These are phyloP conservation scores for Myotis davidii DNA, from an alignment of 2,113 vertebrate species.

Conservation along the genomic window DNA sequence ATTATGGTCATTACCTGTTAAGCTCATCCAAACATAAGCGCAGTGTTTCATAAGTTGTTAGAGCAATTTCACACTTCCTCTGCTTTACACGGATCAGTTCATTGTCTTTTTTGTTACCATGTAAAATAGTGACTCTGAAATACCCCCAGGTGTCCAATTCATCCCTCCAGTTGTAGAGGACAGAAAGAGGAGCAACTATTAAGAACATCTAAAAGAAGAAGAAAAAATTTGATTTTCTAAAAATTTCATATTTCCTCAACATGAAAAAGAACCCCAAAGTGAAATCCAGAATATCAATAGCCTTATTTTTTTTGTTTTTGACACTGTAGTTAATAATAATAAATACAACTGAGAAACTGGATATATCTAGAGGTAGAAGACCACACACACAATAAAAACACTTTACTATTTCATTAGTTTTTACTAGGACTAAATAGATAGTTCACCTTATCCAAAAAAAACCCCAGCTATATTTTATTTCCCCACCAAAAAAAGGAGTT, in stretches of 20 bases:
- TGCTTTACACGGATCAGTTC: constrained; percentile 92
- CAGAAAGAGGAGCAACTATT: constrained; percentile 95
- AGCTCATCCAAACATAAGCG: constrained; percentile 93
- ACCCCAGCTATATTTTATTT: background rate
- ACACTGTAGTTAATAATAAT: background rate
- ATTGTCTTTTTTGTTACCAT: constrained; percentile 92
- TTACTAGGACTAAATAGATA: background rate
- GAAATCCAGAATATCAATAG: constrained; percentile 7
- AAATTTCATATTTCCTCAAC: background rate
- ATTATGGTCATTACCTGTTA: constrained; percentile 88
- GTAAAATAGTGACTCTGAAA: constrained; percentile 91
- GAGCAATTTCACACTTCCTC: constrained; percentile 92
- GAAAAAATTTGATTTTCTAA: background rate
- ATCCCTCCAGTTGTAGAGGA: constrained; percentile 98
- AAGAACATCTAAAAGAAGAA: constrained; percentile 90
- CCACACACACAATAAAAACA: background rate
- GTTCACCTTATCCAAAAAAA: background rate
- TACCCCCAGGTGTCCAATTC: constrained; percentile 97
- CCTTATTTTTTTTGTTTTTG: constrained; percentile 13
- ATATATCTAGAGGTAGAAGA: constrained; percentile 26
- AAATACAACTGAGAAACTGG: background rate
- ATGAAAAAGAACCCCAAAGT: background rate
- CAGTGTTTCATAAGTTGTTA: constrained; percentile 95
- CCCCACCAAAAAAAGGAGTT: background rate
- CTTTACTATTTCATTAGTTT: background rate